Evolutionary conservation across 2,797 vertebrate species (phyloP), one percentile per base, ranked within the genome.

Genomic region (Labeo calbasu): DNA sequence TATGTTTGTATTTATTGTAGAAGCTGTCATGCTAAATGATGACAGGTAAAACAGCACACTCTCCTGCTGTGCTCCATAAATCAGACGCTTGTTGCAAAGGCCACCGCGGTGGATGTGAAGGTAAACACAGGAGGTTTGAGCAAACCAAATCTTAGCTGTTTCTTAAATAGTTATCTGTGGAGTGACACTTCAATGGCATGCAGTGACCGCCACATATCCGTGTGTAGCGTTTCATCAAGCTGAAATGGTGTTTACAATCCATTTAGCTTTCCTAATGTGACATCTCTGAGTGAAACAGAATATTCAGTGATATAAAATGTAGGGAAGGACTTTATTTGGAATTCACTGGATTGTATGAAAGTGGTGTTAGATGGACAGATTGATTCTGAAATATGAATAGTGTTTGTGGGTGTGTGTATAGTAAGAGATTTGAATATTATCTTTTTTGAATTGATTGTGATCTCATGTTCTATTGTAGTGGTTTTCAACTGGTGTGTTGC

Each of bases 51-150:
- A 63, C 32, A 11, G 23, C 2, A 15, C n/a, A 36, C n/a, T 25
- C n/a, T 84, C 43, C 66, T 68, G n/a, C 51, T 14, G 25, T 13
- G 73, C 75, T 81, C 11, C 66, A 78, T 81, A 65, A 81, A 86
- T 77, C 66, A 40, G 48, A 46, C 12, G 28, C 13, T 28, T 63
- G 72, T 43, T 80, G 51, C 7, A 55, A 68, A 63, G 48, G 25
- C 36, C 23, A 2, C 55, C 10, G 23, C 5, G 15, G 68, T 14
- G 63, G 40, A 77, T 65, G 13, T 72, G 46, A 46, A 48, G 63
- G 11, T 0, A 71, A 40, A 51, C 14, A 53, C 9, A 12, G 65
- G 48, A n/a, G 50, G 28, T 55, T 43, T 48, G 70, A 79, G 32
- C 43, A 28, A 36, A 51, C 23, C 23, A 32, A 48, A 66, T 66